Evolutionary conservation across 2,797 vertebrate species (phyloP).

Genomic region (Anguilla obscura): DNA sequence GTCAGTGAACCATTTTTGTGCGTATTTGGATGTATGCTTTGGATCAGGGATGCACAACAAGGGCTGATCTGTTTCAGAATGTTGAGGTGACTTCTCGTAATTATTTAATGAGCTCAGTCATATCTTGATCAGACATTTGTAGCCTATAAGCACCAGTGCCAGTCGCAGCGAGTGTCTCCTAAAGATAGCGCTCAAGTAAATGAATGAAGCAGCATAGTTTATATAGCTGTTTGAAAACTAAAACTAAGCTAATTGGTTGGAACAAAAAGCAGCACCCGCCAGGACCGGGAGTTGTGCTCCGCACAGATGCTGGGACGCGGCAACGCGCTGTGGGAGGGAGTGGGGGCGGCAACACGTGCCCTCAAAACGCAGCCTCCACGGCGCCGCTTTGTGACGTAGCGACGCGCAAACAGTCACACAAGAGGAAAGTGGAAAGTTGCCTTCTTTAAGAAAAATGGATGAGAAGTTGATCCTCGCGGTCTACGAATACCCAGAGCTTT

Average conservation of each 20-base stretch:
- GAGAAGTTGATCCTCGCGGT: slow-evolving; percentile 71
- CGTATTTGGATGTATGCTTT: no score
- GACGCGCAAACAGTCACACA: slow-evolving; percentile 16
- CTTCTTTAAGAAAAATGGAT: slow-evolving; percentile 63
- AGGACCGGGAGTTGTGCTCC: not conserved
- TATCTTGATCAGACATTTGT: no score
- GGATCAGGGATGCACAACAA: no score
- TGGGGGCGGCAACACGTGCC: slow-evolving; percentile 12
- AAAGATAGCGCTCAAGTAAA: no score
- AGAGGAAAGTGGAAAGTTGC: not conserved
- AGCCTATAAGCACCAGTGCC: no score
- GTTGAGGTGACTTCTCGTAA: no score
- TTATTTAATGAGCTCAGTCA: no score
- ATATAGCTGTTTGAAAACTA: not conserved
- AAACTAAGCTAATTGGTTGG: not conserved
- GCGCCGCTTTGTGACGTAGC: slow-evolving; percentile 57
- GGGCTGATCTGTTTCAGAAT: no score
- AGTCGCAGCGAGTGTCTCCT: no score
- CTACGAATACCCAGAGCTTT: slow-evolving; percentile 67
- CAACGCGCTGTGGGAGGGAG: not conserved
- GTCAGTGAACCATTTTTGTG: no score
- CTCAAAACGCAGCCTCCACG: not conserved
- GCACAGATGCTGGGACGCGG: not conserved
- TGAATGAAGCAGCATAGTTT: no score
- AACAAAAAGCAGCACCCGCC: not conserved